phyloP scores from a whole-genome alignment of 2,113 vertebrate genomes.

The Catharus minimus region DNA sequence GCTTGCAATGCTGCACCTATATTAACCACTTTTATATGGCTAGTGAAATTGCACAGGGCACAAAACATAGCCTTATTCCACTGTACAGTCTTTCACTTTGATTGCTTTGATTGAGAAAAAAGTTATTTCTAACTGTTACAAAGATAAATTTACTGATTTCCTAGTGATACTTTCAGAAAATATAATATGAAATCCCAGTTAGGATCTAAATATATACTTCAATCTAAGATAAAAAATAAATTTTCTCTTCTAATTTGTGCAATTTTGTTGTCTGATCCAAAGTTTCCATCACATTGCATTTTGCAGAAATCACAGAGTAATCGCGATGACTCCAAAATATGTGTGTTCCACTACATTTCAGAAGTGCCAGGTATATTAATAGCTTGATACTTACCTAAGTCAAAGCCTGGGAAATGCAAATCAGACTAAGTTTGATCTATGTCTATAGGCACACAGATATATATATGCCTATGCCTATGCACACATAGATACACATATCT shows the following conservation, averaged over 20 bases:
- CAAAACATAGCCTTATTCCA: not conserved
- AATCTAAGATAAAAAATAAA: not conserved
- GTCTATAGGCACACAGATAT: not conserved
- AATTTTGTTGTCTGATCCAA: not conserved
- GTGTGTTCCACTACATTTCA: not conserved
- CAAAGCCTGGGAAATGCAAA: not conserved
- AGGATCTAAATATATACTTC: not conserved
- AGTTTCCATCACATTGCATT: not conserved
- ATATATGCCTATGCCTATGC: not conserved
- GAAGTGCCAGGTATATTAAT: not conserved
- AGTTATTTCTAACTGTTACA: not conserved
- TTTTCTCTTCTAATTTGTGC: not conserved
- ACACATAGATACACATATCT: fast-evolving
- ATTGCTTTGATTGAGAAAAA: not conserved
- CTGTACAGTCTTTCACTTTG: not conserved
- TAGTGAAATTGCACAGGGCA: not conserved
- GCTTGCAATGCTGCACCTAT: not conserved
- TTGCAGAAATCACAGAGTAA: not conserved
- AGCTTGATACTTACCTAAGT: not conserved
- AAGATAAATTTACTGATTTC: not conserved
- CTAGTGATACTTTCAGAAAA: not conserved
- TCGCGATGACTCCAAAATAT: not conserved
- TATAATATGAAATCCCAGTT: not conserved
- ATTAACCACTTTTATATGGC: not conserved
- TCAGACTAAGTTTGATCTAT: not conserved